These are phyloP conservation scores for Thinocorus orbignyianus DNA, from an alignment of 2,113 vertebrate genomes.

Conservation along the genomic window DNA sequence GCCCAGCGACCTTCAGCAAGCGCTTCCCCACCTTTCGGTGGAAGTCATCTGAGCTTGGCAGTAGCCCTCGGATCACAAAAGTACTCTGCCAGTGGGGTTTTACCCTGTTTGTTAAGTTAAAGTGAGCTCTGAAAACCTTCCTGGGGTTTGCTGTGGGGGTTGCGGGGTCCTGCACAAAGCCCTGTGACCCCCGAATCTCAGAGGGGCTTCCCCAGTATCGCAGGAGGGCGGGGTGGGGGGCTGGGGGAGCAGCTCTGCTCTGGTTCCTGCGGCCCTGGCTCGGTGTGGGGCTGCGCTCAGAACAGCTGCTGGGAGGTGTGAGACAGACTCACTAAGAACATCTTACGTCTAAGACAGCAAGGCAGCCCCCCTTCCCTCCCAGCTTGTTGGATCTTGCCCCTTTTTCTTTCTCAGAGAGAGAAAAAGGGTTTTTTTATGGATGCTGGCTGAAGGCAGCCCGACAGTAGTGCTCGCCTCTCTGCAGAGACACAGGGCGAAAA, in stretches of 20 bases:
- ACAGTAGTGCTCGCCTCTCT: accelerated
- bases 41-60: background rate
- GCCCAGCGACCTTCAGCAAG: background rate
- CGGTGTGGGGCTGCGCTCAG: background rate
- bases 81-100: background rate
- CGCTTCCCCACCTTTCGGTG: background rate
- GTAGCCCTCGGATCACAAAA: background rate
- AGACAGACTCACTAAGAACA: background rate
- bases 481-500: background rate
- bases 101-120: background rate
- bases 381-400: background rate
- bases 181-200: background rate
- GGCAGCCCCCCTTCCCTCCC: background rate
- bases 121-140: background rate
- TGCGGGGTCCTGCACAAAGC: background rate
- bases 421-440: accelerated
- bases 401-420: background rate
- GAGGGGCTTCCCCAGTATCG: background rate
- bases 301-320: background rate
- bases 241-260: background rate
- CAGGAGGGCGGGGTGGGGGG: background rate
- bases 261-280: background rate
- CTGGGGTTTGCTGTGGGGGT: background rate
- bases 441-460: background rate
- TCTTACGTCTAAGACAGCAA: background rate